These are phyloP conservation scores for Lasioglossum malachurum DNA, from an alignment of 2,888 invertebrate genomes.

Conservation along the genomic window DNA sequence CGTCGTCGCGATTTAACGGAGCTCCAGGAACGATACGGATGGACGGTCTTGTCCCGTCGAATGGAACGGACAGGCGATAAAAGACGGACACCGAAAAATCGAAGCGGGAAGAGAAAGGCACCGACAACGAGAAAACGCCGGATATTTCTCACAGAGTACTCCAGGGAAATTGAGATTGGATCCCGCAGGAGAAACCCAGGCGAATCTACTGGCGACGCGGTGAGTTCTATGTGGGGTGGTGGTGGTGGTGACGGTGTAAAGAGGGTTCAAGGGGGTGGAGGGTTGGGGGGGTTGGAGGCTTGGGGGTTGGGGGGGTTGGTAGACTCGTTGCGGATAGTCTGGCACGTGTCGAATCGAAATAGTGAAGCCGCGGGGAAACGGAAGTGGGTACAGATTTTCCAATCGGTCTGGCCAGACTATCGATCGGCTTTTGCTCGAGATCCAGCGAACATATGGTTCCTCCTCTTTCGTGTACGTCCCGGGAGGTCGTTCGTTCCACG, in stretches of 20 bases:
- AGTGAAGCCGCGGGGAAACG: conserved; percentile 1
- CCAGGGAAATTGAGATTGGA: conserved; percentile 80
- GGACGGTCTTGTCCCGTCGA: conserved; percentile 54
- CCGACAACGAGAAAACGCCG: conserved; percentile 23
- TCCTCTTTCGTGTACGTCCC: conserved; percentile 29
- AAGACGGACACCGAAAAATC: conserved; percentile 45
- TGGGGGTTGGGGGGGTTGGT: neutral
- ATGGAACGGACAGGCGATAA: conserved; percentile 66
- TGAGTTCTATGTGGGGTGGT: conserved; percentile 3
- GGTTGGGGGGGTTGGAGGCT: neutral
- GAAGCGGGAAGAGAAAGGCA: conserved; percentile 32
- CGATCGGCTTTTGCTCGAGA: conserved; percentile 39
- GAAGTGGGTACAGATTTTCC: conserved; percentile 54
- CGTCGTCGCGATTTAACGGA: conserved; percentile 58
- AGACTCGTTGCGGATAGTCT: conserved; percentile 43
- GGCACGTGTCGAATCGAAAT: conserved; percentile 61
- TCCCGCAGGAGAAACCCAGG: conserved; percentile 63
- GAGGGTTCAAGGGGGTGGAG: neutral
- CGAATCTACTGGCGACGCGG: conserved; percentile 49
- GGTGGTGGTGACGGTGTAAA: neutral
- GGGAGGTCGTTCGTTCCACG: neutral
- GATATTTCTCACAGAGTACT: conserved; percentile 60
- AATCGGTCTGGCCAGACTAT: conserved; percentile 50
- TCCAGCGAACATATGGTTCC: conserved; percentile 34
- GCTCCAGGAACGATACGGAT: conserved; percentile 39